Evolutionary conservation across 2,797 vertebrate genomes (phyloP), one percentile per base, ranked within the genome.

Genomic region (Rhinichthys osculus): DNA sequence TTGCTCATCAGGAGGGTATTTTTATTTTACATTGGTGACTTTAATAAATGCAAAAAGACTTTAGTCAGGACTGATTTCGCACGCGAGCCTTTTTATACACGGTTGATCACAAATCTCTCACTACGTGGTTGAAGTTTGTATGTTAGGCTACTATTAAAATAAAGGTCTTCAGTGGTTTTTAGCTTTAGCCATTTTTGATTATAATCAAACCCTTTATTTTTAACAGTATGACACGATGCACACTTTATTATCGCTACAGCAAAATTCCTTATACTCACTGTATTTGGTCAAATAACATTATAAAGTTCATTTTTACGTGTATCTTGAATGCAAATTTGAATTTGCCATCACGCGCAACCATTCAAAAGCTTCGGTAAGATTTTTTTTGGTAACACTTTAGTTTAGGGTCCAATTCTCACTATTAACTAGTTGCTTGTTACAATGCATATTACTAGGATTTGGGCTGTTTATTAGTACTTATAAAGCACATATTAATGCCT

Each of bases 11-110:
- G 47, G n/a, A 30, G 54, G 13, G 7, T 23, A 44, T 44, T 47
- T 83, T 76, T 83, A 19, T 47, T 83, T 76, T 83, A 19, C 14
- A 66, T 19, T n/a, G 59, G 7, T 76, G 30, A 38, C 62, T 54
- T 67, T 42, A 67, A 67, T 54, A 7, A 77, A 21, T 1, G 2
- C 10, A 77, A 54, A 82, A 67, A 44, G 16, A 30, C 38, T 78
- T 78, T 44, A 64, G 44, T 77, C 42, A 40, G 57, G 54, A 19
- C 6, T 81, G 23, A 9, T 3, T 82, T 82, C 16, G 6, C 6
- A 42, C 5, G 5, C 7, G 0, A 13, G 30, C 4, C 33, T 35
- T 81, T 52, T 52, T 30, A 2, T 14, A 80, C 10, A 44, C 19
- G 14, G 62, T 19, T 70, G 33, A 70, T 38, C 16, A 54, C 35